Percentiles rank a stretch among this genome's conserved stretches.
Evolutionary conservation across 1,140 invertebrate species (phyloP).

Genomic region (Laodelphax striatellus): DNA sequence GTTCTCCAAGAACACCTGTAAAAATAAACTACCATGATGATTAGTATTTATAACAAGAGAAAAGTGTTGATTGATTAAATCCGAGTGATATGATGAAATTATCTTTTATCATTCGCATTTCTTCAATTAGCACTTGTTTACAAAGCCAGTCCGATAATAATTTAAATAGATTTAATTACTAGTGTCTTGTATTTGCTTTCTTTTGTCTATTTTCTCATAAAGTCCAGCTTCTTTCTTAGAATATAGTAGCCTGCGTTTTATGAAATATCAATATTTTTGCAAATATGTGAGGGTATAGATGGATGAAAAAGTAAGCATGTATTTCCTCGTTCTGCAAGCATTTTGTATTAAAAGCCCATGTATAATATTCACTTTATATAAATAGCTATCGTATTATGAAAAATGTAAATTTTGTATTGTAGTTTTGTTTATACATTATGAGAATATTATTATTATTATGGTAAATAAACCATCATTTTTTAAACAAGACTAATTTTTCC

Average conservation of each 20-base stretch:
- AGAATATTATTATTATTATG: slow-evolving; percentile 13
- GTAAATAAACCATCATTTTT: slow-evolving; percentile 18
- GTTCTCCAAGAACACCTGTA: neutral
- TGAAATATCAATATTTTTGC: slow-evolving; percentile 10
- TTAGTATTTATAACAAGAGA: too few species aligned
- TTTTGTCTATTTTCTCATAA: neutral
- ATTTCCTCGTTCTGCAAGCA: slow-evolving; percentile 10
- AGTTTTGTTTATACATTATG: slow-evolving; percentile 17
- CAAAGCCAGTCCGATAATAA: too few species aligned
- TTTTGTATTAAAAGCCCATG: slow-evolving; percentile 7
- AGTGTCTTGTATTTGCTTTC: slow-evolving; percentile 1
- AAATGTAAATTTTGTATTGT: slow-evolving; percentile 17
- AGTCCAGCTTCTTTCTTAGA: neutral
- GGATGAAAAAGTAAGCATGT: slow-evolving; percentile 6
- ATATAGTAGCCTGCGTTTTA: neutral
- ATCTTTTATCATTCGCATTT: too few species aligned
- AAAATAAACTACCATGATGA: too few species aligned
- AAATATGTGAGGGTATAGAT: slow-evolving; percentile 7
- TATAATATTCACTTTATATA: slow-evolving; percentile 17
- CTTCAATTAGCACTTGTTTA: too few species aligned
- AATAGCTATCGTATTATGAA: slow-evolving; percentile 10
- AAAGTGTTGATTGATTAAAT: too few species aligned
- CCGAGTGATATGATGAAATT: too few species aligned
- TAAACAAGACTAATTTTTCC: neutral
- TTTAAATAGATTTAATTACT: neutral